Percentiles rank a stretch among this genome's conserved stretches.
These are phyloP conservation scores for Pyrochroa serraticornis DNA, from an alignment of 2,888 invertebrate genomes.

Conservation along the genomic window DNA sequence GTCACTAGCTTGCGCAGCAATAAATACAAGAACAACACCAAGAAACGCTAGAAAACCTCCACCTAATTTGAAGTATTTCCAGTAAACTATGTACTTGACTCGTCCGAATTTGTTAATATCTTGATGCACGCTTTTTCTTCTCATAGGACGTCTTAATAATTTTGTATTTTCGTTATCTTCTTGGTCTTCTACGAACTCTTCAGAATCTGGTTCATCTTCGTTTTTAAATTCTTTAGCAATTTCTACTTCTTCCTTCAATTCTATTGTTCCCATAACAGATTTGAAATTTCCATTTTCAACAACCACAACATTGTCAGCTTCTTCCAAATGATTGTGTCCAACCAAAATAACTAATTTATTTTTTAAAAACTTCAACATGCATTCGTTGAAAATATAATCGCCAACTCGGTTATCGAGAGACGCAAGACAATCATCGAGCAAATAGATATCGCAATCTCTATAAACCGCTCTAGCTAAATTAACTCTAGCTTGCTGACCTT, in stretches of 20 bases:
- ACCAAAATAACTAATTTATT: constrained; percentile 74
- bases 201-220: too few species aligned
- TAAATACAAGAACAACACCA: constrained; percentile 32
- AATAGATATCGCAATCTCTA: constrained; percentile 80
- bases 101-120: constrained; percentile 44
- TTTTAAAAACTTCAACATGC: constrained; percentile 68
- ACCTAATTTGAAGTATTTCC: constrained; percentile 43
- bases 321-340: constrained; percentile 71
- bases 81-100: constrained; percentile 41
- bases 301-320: constrained; percentile 62
- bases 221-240: too few species aligned
- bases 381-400: constrained; percentile 82
- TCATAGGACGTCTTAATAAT: too few species aligned
- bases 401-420: constrained; percentile 91
- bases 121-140: constrained; percentile 40
- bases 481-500: constrained; percentile 85
- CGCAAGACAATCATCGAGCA: constrained; percentile 87
- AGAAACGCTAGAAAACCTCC: constrained; percentile 38
- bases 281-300: constrained; percentile 61
- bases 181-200: too few species aligned
- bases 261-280: too few species aligned
- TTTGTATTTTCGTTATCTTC: too few species aligned
- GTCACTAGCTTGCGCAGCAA: constrained; percentile 37
- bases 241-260: too few species aligned
- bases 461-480: constrained; percentile 85